A percentile compares a stretch with the other conserved stretches of the same genome.
Evolutionary conservation across 1,140 invertebrate genomes (phyloP).

Genomic region (Pogonus chalceus): DNA sequence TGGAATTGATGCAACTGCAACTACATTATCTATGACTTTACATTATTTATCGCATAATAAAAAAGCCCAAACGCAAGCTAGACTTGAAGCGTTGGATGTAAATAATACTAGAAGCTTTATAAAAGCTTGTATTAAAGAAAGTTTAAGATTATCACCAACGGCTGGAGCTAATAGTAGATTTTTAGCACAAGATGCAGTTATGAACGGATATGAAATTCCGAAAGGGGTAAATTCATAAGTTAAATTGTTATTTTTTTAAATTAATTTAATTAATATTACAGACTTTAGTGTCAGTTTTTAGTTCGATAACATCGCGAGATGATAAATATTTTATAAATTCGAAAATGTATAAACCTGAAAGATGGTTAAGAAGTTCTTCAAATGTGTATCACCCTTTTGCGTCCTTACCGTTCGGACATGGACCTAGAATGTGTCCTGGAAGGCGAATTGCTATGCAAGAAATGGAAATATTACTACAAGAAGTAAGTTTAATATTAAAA

Average conservation of each 20-base stretch:
- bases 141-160: slow-evolving; percentile 43
- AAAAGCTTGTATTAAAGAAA: slow-evolving; percentile 58
- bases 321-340: slow-evolving; percentile 37
- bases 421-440: slow-evolving; percentile 69
- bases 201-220: slow-evolving; percentile 39
- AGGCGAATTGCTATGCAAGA: slow-evolving; percentile 68
- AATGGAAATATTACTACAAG: slow-evolving; percentile 52
- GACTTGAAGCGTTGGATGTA: slow-evolving; percentile 12
- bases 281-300: slow-evolving; percentile 38
- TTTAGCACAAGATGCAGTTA: slow-evolving; percentile 31
- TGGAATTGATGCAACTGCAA: slow-evolving; percentile 34
- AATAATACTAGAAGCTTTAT: slow-evolving; percentile 36
- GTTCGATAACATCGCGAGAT: slow-evolving; percentile 32
- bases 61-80: slow-evolving; percentile 20
- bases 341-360: slow-evolving; percentile 36
- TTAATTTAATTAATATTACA: slow-evolving; percentile 23
- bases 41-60: slow-evolving; percentile 24
- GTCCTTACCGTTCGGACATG: slow-evolving; percentile 69
- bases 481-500: slow-evolving; percentile 30
- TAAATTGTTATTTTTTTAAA: slow-evolving; percentile 5
- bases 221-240: slow-evolving; percentile 31
- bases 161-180: slow-evolving; percentile 38
- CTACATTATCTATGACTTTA: slow-evolving; percentile 24
- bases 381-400: slow-evolving; percentile 50
- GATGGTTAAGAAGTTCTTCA: slow-evolving; percentile 37